Base-by-base conservation (phyloP, 2,797 vertebrate species). In the Dipus sagitta region DNA sequence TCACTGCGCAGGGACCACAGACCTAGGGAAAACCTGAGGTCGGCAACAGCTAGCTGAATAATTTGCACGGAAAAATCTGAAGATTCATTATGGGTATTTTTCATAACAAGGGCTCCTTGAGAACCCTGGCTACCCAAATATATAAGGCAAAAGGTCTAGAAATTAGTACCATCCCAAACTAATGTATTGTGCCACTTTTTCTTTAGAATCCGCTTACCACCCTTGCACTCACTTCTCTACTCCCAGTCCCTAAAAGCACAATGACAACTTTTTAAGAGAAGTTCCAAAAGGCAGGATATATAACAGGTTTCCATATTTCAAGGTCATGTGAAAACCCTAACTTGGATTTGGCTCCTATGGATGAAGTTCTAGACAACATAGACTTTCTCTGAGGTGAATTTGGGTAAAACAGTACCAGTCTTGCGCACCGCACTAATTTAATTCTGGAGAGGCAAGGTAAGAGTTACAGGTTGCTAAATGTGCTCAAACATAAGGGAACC, bases 331-430 rank as follows among this genome's bases (percentile, higher is more conserved):
- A 87, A 90, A 94, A 83, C 5, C 42, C 23, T 79, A 83, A 92
- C 72, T 85, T 93, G 34, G 71, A 81, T 85, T 62, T 90, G 75
- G 28, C 23, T 34, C n/a, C 42, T 86, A 79, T 34, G 81, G 89
- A 94, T 58, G 75, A 93, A 92, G 77, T 42, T 77, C 23, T 32
- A 95, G 32, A 95, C 84, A 81, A 91, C 30, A 47, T 2, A 85
- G 26, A 94, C 70, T 20, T 88, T 95, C 62, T 71, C 79, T 30
- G 85, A 78, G 52, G 77, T 21, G 14, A 80, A 93, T 52, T 18
- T 71, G 11, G n/a, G 38, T 86, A 91, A 87, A 47, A 86, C 47
- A 76, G 26, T 83, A 89, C 54, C 23, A 74, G 28, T 90, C 86
- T 76, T 93, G 91, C n/a, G 90, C 77, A 67, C 0, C 67, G 30